Conservation (phyloP, 2,113 vertebrate species). For the Spermophilus dauricus region DNA sequence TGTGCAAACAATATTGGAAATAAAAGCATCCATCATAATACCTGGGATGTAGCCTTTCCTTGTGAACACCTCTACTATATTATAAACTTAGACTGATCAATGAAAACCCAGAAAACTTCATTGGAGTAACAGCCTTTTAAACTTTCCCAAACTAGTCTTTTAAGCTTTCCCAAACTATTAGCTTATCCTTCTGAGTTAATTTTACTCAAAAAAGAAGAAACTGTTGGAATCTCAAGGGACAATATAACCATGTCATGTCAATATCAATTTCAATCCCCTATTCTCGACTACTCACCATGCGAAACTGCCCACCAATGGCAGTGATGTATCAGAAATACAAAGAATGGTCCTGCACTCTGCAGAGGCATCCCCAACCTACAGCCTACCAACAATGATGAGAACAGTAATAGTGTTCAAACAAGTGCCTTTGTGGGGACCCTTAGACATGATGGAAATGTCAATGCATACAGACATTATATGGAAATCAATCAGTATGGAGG, state of each 20-base stretch:
- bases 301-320: accelerated
- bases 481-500: background rate
- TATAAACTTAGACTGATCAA: background rate
- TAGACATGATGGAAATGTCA: background rate
- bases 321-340: accelerated
- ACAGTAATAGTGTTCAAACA: background rate
- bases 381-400: accelerated
- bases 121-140: background rate
- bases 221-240: background rate
- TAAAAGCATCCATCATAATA: accelerated
- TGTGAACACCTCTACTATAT: background rate
- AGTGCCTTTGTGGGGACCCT: background rate
- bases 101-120: background rate
- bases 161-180: background rate
- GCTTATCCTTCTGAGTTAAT: background rate
- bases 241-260: background rate
- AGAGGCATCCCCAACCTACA: background rate
- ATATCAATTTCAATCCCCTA: background rate
- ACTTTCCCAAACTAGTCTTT: background rate
- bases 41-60: background rate
- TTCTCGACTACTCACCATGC: background rate
- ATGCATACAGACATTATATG: background rate
- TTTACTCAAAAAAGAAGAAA: background rate
- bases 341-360: background rate
- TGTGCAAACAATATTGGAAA: background rate